Evolutionary conservation across 2,113 vertebrate species (phyloP).

Genomic region (Oxyruncus cristatus): DNA sequence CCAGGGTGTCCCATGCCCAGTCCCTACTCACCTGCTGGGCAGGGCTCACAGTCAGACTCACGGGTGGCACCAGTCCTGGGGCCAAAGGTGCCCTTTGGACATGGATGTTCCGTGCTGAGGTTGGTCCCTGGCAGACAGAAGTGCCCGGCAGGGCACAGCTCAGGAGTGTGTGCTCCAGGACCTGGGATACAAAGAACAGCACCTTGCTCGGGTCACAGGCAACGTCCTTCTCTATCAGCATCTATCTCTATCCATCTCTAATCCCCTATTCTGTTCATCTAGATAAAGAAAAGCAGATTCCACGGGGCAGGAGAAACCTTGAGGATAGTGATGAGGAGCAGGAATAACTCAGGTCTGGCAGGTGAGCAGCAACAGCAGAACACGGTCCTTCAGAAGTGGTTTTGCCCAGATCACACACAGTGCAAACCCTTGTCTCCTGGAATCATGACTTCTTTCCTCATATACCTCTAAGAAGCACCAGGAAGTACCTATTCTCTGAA

Average conservation of each 20-base stretch:
- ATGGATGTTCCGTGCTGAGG: constrained; percentile 75
- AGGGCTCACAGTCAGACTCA: constrained; percentile 77
- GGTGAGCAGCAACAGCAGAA: constrained; percentile 42
- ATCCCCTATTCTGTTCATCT: background rate
- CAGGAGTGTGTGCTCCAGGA: constrained; percentile 59
- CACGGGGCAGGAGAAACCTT: constrained; percentile 1
- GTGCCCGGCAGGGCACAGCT: constrained; percentile 76
- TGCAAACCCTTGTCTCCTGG: background rate
- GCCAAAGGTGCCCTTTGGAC: constrained; percentile 83
- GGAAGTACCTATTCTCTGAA: background rate
- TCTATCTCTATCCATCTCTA: too few species aligned
- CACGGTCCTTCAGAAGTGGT: background rate
- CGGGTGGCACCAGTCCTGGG: constrained; percentile 69
- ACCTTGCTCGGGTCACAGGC: background rate
- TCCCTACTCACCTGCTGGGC: constrained; percentile 79
- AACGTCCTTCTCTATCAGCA: background rate
- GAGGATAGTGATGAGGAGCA: background rate
- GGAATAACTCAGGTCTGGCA: constrained; percentile 36
- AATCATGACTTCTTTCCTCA: background rate
- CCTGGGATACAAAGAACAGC: constrained; percentile 22
- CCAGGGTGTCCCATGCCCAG: background rate
- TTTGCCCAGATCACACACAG: background rate
- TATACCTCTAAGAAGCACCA: too few species aligned
- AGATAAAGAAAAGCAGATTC: constrained; percentile 68
- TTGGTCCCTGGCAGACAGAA: constrained; percentile 80